Evolutionary conservation across 1,140 invertebrate genomes (phyloP).

Genomic region (Apis cerana): DNA sequence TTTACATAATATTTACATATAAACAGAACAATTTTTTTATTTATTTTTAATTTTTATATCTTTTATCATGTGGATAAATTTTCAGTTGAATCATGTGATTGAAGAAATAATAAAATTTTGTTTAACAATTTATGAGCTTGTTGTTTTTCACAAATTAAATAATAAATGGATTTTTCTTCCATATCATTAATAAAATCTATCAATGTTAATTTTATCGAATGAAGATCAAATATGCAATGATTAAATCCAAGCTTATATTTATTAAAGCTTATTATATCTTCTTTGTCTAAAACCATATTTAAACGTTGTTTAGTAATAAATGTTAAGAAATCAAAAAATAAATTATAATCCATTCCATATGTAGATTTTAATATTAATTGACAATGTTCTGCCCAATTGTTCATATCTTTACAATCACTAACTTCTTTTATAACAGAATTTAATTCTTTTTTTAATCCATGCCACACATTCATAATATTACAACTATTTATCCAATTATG

Average conservation of each 20-base stretch:
- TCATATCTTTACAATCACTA: slow-evolving; percentile 86
- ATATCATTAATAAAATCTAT: slow-evolving; percentile 72
- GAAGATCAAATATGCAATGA: slow-evolving; percentile 79
- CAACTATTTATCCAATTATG: slow-evolving; percentile 98
- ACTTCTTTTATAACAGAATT: slow-evolving; percentile 90
- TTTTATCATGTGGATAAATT: neutral
- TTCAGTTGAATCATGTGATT: slow-evolving; percentile 39
- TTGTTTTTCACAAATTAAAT: slow-evolving; percentile 65
- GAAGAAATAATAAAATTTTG: slow-evolving; percentile 53
- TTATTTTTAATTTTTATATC: neutral
- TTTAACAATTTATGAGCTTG: slow-evolving; percentile 63
- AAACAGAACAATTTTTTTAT: neutral
- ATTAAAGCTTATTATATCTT: slow-evolving; percentile 66
- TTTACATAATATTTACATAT: neutral
- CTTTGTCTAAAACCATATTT: slow-evolving; percentile 65
- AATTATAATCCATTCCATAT: slow-evolving; percentile 91
- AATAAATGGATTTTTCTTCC: slow-evolving; percentile 68
- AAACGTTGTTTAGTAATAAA: slow-evolving; percentile 84
- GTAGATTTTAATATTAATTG: slow-evolving; percentile 90
- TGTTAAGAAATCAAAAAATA: slow-evolving; percentile 87
- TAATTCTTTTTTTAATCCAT: slow-evolving; percentile 85
- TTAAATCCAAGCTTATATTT: slow-evolving; percentile 74
- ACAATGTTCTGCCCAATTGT: slow-evolving; percentile 88
- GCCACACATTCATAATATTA: slow-evolving; percentile 90
- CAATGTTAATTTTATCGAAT: slow-evolving; percentile 70